Base-by-base conservation (phyloP, 1,140 invertebrate genomes). In the Harpegnathos saltator region DNA sequence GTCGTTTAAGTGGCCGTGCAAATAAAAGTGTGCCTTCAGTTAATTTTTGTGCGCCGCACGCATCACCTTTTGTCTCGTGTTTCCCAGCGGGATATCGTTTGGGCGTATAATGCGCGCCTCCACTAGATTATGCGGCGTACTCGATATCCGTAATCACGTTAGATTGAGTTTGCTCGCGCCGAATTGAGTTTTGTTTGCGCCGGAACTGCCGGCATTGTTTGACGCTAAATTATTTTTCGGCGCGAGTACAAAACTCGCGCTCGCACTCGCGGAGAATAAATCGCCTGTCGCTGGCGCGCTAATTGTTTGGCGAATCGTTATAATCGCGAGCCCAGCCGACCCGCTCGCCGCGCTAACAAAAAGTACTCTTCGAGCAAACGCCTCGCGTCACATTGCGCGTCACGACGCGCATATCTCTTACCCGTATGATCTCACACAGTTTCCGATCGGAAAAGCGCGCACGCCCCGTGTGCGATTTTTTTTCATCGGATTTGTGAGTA, bases 1-100 rank as follows among this genome's bases (percentile, higher is more conserved):
- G 52, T 19, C 61, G 61, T 29, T 63, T 61, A 65, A 33, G 14
- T 65, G 73, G 26, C 65, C 65, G 26, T 33, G n/a, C 44, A 77
- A 77, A 77, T 65, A 77, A 65, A 77, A 77, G 26, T 19, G n/a
- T 33, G n/a, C 26, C 52, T 15, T 52, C 59, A 33, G 50, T 77
- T 65, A 33, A n/a, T n/a, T n/a, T n/a, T 75, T 63, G 73, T 24
- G 26, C 15, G 14, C n/a, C 4, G 56, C 56, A 44, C 71, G 71
- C 56, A 74, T n/a, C 72, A 59, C n/a, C n/a, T n/a, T 19, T 65
- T 52, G 29, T 44, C 33, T 33, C 17, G 44, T 24, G 14, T 65
- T 65, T 52, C 15, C 59, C 19, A 52, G 38, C 19, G 11, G 38
- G 38, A 66, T 48, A 66, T 38, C 44, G 26, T 22, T 75, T 33